Base-by-base conservation (phyloP, 1,140 invertebrate genomes). In the Brachystomella parvula region DNA sequence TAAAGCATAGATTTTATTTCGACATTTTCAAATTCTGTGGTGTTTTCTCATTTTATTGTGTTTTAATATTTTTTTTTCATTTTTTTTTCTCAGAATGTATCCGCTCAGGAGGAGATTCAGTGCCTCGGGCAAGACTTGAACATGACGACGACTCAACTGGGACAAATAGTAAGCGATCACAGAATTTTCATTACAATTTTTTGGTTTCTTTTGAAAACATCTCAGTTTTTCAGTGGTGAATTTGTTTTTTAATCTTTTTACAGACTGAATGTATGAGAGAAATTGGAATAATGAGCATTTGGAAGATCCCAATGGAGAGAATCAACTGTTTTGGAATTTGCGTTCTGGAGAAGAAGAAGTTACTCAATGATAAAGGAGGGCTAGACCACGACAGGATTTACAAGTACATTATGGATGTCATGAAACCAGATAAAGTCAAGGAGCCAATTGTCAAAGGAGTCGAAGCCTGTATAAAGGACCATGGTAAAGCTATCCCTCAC, bases 381-480 rank as follows among this genome's bases (percentile, higher is more conserved):
- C 49, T 67, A 2, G 66, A 63, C 31, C 60, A 67, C 44, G 66
- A 67, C 47, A 59, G 61, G 29, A 67, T 67, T 56, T 49, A 39
- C 1, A 44, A 56, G 6, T 67, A 67, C 58, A 63, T 67, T 28
- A 58, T 47, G 47, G 31, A 57, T 24, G 66, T 67, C 3, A 67
- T 67, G 66, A 62, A 67, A 31, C 66, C 66, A 28, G 66, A 67
- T 24, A 47, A 62, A 35, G 66, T 67, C 1, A 67, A 63, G 53
- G 35, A 56, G 9, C 66, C 66, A 17, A 12, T 67, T 44, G 59
- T 61, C 17, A 35, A 67, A 26, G 66, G 66, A 44, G 61, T 53
- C 19, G 60, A 63, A 28, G 63, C 63, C 26, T 67, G 66, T 47
- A 63, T 67, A 24, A 67, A 67, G 30, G 66, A 67, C 17, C 61